Conservation (phyloP, 2,888 invertebrate genomes). For the Incurvaria masculella region DNA sequence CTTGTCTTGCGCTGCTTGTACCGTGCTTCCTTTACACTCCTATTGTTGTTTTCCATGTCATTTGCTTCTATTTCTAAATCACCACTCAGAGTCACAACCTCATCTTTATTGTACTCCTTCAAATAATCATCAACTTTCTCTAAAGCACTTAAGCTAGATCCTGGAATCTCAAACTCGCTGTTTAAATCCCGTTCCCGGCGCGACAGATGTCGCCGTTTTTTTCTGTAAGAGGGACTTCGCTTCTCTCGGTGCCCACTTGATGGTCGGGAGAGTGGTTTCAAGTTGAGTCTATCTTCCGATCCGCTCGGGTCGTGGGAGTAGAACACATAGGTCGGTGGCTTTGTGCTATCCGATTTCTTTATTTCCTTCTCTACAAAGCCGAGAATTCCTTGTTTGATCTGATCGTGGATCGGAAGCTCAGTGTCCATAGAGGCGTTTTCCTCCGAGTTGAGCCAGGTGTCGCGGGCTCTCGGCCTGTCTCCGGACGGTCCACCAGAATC, state of each 20-base stretch:
- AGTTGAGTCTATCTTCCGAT: slow-evolving; percentile 39
- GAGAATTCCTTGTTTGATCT: slow-evolving; percentile 49
- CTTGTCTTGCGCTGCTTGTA: slow-evolving; percentile 45
- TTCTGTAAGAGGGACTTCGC: slow-evolving; percentile 45
- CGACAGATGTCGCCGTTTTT: slow-evolving; percentile 47
- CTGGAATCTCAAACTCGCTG: slow-evolving; percentile 47
- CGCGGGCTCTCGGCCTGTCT: slow-evolving; percentile 37
- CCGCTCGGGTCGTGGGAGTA: slow-evolving; percentile 50
- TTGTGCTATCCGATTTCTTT: slow-evolving; percentile 38
- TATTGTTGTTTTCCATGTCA: slow-evolving; percentile 47
- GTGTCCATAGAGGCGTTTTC: slow-evolving; percentile 54
- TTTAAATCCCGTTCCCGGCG: slow-evolving; percentile 44
- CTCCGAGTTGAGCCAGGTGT: slow-evolving; percentile 49
- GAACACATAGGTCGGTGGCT: slow-evolving; percentile 47
- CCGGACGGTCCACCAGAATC: slow-evolving; percentile 12
- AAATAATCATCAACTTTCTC: slow-evolving; percentile 52
- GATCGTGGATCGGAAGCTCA: slow-evolving; percentile 58
- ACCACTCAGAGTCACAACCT: slow-evolving; percentile 47
- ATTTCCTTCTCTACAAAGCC: slow-evolving; percentile 53
- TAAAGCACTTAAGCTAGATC: slow-evolving; percentile 50
- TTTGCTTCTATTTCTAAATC: slow-evolving; percentile 49
- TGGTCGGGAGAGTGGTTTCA: slow-evolving; percentile 42
- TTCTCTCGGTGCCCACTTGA: slow-evolving; percentile 51
- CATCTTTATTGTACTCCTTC: slow-evolving; percentile 51
- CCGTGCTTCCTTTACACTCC: slow-evolving; percentile 33